Base-by-base conservation (phyloP, 2,113 vertebrate genomes). In the Brevimyrus niger region DNA sequence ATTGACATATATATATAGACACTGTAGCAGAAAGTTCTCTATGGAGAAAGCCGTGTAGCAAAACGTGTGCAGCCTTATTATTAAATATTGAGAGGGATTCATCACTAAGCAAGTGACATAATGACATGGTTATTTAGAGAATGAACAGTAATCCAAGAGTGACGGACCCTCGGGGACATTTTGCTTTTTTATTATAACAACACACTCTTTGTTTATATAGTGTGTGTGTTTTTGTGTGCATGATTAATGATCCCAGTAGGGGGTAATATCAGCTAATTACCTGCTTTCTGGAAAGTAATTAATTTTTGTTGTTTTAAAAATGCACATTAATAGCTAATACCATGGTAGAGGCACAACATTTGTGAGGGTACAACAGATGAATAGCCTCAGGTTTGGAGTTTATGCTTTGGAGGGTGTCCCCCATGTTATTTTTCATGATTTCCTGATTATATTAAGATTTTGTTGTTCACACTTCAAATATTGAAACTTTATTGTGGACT, bases 191-290 rank as follows among this genome's bases (percentile, higher is more conserved):
- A 73, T 73, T n/a, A 73, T 48, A 19, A 8, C 21, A 47, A 23
- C 11, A 69, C 55, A 17, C 42, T 48, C n/a, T 27, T 87, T 87
- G 50, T 21, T 58, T 61, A 87, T 21, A 9, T 87, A 27, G 48
- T 61, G 2, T 61, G 55, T 42, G 73, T 76, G 35, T 46, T 11
- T 88, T 2, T 48, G 5, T 47, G 58, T 35, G 10, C 58, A 21
- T 88, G 61, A 88, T 88, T 88, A 88, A 88, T 38, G 61, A 19
- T 88, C 87, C 15, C n/a, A 51, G n/a, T 47, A 55, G 83, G 23
- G 48, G 31, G 27, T 88, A 86, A 83, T 89, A 85, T 17, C 58
- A 76, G 58, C 31, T 90, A 88, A 91, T 91, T 89, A 87, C 80
- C 47, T 27, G 31, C 73, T 91, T 86, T 69, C 82, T 47, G 82